These are phyloP conservation scores for Lithophane ornitopus DNA, from an alignment of 2,888 invertebrate genomes.

Conservation along the genomic window DNA sequence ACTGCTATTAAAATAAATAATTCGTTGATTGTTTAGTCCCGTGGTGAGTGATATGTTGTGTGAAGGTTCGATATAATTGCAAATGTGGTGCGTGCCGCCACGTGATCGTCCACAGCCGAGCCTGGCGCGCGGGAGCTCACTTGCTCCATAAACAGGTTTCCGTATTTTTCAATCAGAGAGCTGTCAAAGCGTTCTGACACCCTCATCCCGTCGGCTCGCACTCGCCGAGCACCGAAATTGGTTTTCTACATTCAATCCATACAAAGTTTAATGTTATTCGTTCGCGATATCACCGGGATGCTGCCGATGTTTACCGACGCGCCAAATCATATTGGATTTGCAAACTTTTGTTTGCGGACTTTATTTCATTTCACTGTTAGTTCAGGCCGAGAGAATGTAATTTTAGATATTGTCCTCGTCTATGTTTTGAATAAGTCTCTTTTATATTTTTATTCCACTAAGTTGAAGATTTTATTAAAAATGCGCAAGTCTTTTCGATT, in stretches of 20 bases:
- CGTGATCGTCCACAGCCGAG: conserved; percentile 59
- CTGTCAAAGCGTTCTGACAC: conserved; percentile 92
- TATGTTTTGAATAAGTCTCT: conserved; percentile 78
- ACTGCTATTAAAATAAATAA: conserved; percentile 65
- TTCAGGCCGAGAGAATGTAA: conserved; percentile 88
- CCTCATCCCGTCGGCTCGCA: conserved; percentile 91
- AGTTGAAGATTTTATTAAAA: conserved; percentile 69
- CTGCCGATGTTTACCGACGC: conserved; percentile 91
- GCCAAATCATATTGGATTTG: conserved; percentile 91
- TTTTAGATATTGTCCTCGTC: conserved; percentile 86
- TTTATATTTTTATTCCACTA: conserved; percentile 67
- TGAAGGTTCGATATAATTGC: conserved; percentile 53
- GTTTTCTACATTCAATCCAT: conserved; percentile 91
- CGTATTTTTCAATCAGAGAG: conserved; percentile 92
- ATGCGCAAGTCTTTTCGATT: conserved; percentile 38
- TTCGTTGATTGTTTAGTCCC: conserved; percentile 62
- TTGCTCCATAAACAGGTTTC: conserved; percentile 91
- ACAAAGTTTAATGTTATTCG: conserved; percentile 91
- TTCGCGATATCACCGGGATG: conserved; percentile 91
- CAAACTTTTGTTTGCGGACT: conserved; percentile 91
- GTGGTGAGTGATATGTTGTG: conserved; percentile 14
- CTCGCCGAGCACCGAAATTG: conserved; percentile 91
- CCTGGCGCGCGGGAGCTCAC: conserved; percentile 78
- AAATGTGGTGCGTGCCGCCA: conserved; percentile 54
- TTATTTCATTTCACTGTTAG: conserved; percentile 90